Evolutionary conservation across 2,797 vertebrate genomes (phyloP), one percentile per base, ranked within the genome.

Genomic region (Triplophysa yarkandensis): DNA sequence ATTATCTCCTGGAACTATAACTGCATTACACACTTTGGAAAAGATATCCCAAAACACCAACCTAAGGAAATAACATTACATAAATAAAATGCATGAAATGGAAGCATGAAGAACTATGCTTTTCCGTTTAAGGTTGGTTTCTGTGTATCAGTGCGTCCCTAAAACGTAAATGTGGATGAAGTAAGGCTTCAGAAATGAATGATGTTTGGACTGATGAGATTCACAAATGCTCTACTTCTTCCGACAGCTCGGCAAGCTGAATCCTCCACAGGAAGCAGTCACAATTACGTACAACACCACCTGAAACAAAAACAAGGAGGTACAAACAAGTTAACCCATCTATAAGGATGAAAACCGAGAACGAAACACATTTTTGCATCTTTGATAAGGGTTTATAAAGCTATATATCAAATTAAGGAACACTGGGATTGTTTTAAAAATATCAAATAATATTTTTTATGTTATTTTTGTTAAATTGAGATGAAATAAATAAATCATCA

Each of bases 251-350:
- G 52, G 52, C 52, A 23, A 54, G 52, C 52, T 54, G 25, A 54
- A 16, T 54, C 52, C 52, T 54, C 52, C 52, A 28, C 52, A 54
- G 25, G 52, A 13, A 2, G 52, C 52, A 17, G 52, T 54, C 23
- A 54, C 25, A 9, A 54, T 54, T 27, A 54, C 7, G 25, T 54
- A 54, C 25, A 54, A 54, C 52, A 54, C 52, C 52, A 54, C 52
- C 52, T 54, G 6, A 16, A 13, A 25, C 19, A 13, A 52, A 25
- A 27, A 54, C 11, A 11, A 28, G 25, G 52, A 27, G 14, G 4
- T 16, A 43, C 7, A 46, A 7, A 19, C 23, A 27, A 5, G 23
- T 54, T 27, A 27, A 16, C 13, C 4, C 4, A 8, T 50, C n/a
- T 21, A 23, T 17, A 23, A 23, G 6, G 3, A 30, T 6, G n/a